phyloP scores from a whole-genome alignment of 2,797 vertebrate genomes.

The Leontopithecus rosalia region DNA sequence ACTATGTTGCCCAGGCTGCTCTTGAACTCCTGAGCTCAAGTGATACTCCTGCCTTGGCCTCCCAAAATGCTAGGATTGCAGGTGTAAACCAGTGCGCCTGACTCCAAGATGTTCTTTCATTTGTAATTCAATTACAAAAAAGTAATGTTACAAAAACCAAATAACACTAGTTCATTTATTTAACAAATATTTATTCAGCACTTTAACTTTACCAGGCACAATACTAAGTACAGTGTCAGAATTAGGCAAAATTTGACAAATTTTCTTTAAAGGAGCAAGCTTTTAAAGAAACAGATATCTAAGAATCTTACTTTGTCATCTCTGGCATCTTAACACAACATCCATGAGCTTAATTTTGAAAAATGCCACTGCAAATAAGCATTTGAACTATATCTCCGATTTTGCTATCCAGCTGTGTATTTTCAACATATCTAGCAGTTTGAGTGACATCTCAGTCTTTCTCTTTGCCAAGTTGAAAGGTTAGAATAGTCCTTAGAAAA shows the following conservation, averaged over 20 bases:
- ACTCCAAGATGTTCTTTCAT: background rate
- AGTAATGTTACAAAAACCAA: background rate
- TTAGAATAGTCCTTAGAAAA: background rate
- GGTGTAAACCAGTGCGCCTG: background rate
- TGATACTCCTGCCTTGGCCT: background rate
- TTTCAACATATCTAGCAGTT: background rate
- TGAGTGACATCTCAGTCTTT: background rate
- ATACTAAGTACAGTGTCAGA: background rate
- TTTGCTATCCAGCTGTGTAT: background rate
- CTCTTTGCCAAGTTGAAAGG: background rate
- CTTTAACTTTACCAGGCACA: background rate
- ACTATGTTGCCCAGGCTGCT: background rate
- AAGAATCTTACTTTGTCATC: background rate
- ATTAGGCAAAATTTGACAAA: background rate
- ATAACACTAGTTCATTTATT: background rate
- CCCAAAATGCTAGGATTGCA: background rate
- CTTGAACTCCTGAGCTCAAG: background rate
- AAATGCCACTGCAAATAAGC: conserved; percentile 7
- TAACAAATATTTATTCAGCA: background rate
- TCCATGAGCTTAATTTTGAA: conserved; percentile 19
- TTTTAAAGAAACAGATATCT: conserved; percentile 12
- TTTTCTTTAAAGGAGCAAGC: background rate
- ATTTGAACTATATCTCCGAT: background rate
- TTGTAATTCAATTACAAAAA: conserved; percentile 27
- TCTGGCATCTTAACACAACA: background rate